These are phyloP conservation scores for Clepsis dumicolana DNA, from an alignment of 2,888 invertebrate species.

Conservation along the genomic window DNA sequence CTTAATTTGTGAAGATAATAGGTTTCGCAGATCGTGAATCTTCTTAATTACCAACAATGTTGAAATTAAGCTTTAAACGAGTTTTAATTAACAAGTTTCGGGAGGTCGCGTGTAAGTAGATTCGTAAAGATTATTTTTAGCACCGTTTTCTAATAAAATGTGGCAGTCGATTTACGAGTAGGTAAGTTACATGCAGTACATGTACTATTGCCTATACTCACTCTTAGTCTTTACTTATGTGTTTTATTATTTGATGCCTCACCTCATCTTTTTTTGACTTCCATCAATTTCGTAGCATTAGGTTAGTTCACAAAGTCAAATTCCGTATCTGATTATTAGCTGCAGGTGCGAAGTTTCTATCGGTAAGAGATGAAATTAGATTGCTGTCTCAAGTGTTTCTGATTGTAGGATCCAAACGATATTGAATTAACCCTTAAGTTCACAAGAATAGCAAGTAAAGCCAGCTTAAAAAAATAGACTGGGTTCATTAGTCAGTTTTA, in stretches of 20 bases:
- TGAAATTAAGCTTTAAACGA: slow-evolving; percentile 82
- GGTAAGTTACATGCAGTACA: too few species aligned
- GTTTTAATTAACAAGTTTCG: slow-evolving; percentile 82
- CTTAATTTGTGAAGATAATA: slow-evolving; percentile 74
- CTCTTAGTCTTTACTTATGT: too few species aligned
- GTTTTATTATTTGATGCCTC: too few species aligned
- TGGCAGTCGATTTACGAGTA: neutral
- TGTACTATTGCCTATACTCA: too few species aligned
- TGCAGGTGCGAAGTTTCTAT: neutral
- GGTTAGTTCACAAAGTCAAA: neutral
- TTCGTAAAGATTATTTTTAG: slow-evolving; percentile 14
- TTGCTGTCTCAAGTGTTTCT: slow-evolving; percentile 5
- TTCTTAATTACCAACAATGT: slow-evolving; percentile 83
- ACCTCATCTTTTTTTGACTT: too few species aligned
- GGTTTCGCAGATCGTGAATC: slow-evolving; percentile 80
- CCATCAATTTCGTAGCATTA: neutral
- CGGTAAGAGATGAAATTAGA: neutral
- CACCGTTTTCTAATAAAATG: slow-evolving; percentile 9
- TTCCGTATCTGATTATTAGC: slow-evolving; percentile 1
- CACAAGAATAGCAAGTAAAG: too few species aligned
- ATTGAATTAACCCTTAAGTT: neutral
- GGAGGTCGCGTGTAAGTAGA: slow-evolving; percentile 70
- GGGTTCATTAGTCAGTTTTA: too few species aligned
- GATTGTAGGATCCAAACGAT: neutral
- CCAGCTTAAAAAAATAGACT: too few species aligned